phyloP scores from a whole-genome alignment of 2,797 vertebrate species.

The Sebastes trivittatus region DNA sequence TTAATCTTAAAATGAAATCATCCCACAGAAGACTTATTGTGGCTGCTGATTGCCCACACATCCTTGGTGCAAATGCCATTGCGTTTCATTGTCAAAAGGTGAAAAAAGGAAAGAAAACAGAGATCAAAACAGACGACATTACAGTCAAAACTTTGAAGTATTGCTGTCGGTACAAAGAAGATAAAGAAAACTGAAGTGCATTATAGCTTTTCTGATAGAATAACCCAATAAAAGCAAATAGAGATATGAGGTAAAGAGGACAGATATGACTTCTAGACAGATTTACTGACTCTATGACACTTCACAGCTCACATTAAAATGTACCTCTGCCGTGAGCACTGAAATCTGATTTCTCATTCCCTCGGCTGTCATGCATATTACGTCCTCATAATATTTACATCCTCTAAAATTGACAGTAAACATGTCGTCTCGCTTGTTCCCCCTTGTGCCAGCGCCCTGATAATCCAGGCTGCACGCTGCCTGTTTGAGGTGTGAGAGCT shows the following conservation, averaged over 20 bases:
- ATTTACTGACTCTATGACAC: constrained; percentile 20
- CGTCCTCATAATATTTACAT: constrained; percentile 48
- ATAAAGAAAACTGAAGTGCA: background rate
- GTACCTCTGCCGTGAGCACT: background rate
- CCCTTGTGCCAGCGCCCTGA: constrained; percentile 15
- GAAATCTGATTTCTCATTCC: constrained; percentile 42
- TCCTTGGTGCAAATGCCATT: background rate
- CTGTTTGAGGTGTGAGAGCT: constrained; percentile 41
- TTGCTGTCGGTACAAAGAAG: background rate
- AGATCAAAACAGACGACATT: constrained; percentile 3
- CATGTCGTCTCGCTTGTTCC: constrained; percentile 22
- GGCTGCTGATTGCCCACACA: background rate
- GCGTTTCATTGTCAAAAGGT: background rate
- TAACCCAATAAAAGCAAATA: constrained; percentile 16
- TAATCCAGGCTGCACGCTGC: constrained; percentile 16
- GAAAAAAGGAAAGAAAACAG: background rate
- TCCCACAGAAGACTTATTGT: background rate
- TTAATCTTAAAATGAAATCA: background rate
- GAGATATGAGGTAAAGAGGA: constrained; percentile 17
- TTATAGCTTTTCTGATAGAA: constrained; percentile 22
- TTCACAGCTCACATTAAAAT: constrained; percentile 25
- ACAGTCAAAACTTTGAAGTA: background rate
- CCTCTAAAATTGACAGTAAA: constrained; percentile 52
- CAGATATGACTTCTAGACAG: constrained; percentile 16
- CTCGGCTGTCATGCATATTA: constrained; percentile 34